These are phyloP conservation scores for Lasiommata megera DNA, from an alignment of 2,888 invertebrate species.

Conservation along the genomic window DNA sequence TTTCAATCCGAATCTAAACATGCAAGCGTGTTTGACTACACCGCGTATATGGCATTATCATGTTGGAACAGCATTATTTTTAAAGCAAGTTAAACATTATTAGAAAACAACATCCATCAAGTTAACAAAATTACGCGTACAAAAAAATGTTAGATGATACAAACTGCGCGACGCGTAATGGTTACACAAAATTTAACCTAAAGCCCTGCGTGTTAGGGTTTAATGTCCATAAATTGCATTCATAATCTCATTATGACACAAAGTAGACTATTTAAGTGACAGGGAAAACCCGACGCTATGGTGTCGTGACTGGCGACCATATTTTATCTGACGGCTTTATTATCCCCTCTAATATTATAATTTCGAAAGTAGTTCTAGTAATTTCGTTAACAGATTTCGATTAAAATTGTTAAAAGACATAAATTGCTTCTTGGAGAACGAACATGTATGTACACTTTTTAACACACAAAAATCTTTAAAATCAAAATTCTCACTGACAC, in stretches of 20 bases:
- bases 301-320: conserved; percentile 11
- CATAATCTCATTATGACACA: conserved; percentile 3
- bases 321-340: conserved; percentile 6
- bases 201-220: background rate
- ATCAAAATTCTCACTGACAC: too few species aligned
- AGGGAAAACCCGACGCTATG: conserved; percentile 2
- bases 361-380: too few species aligned
- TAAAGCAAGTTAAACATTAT: background rate
- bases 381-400: too few species aligned
- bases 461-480: too few species aligned
- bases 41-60: background rate
- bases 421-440: too few species aligned
- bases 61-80: background rate
- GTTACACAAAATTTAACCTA: background rate
- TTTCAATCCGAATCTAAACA: too few species aligned
- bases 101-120: conserved; percentile 14
- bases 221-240: background rate
- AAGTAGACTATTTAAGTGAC: conserved; percentile 6
- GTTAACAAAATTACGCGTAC: background rate
- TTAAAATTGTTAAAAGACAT: too few species aligned
- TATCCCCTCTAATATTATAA: background rate
- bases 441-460: too few species aligned
- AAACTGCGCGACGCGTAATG: background rate
- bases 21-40: too few species aligned
- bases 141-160: conserved; percentile 1